Percentiles rank a stretch among this genome's conserved stretches.
Conservation (phyloP, 2,797 vertebrate genomes). For the Perodicticus potto region DNA sequence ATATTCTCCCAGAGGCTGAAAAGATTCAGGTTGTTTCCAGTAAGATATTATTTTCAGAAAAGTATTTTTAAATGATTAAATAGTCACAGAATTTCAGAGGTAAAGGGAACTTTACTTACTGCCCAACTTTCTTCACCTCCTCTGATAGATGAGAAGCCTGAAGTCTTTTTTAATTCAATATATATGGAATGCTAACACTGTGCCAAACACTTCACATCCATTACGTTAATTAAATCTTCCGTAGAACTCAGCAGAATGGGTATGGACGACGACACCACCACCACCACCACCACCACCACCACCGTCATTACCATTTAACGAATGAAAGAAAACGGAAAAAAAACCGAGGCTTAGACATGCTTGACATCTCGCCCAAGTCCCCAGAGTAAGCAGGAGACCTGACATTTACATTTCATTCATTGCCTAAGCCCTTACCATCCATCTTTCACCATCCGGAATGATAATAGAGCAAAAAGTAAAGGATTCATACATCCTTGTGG, state of each 20-base stretch:
- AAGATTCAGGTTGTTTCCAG: slow-evolving; percentile 30
- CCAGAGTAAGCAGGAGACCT: neutral
- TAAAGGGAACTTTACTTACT: slow-evolving; percentile 37
- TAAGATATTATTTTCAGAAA: slow-evolving; percentile 49
- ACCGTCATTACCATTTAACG: neutral
- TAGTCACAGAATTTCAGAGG: slow-evolving; percentile 31
- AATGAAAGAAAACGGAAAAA: neutral
- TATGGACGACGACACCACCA: neutral
- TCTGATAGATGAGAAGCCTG: slow-evolving; percentile 27
- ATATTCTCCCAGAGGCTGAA: neutral
- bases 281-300: neutral
- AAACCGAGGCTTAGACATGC: neutral
- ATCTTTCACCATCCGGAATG: neutral
- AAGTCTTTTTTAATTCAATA: slow-evolving; percentile 47
- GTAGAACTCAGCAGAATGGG: neutral
- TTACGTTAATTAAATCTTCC: slow-evolving; percentile 48
- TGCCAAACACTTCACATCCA: neutral
- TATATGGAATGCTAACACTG: neutral
- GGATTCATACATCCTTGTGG: neutral
- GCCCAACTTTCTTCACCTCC: slow-evolving; percentile 36
- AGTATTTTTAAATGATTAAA: slow-evolving; percentile 54
- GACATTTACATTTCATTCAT: neutral
- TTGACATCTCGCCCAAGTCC: neutral
- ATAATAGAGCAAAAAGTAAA: neutral
- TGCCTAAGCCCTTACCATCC: neutral